Evolutionary conservation across 2,888 invertebrate genomes (phyloP).

Genomic region (Patella ulyssiponensis): DNA sequence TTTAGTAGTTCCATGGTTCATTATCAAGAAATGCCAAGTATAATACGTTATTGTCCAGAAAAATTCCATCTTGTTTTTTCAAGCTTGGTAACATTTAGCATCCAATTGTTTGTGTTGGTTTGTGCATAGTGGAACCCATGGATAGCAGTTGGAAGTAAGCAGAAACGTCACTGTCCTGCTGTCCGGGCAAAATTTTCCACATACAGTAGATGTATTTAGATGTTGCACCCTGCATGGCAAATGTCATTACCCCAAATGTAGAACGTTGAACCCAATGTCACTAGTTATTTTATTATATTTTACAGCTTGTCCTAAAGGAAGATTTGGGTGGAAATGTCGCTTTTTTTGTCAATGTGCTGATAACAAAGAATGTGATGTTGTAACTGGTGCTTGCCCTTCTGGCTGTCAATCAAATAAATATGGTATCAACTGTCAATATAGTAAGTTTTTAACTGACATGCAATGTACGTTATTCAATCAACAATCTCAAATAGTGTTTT

Average conservation of each 20-base stretch:
- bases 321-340: slow-evolving; percentile 43
- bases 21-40: too few species aligned
- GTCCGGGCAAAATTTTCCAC: too few species aligned
- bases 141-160: too few species aligned
- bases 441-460: slow-evolving; percentile 26
- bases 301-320: slow-evolving; percentile 72
- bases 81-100: too few species aligned
- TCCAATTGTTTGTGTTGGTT: too few species aligned
- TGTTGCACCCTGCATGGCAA: not conserved
- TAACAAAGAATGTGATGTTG: slow-evolving; percentile 28
- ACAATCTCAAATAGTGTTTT: too few species aligned
- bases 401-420: slow-evolving; percentile 37
- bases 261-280: not conserved
- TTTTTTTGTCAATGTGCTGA: slow-evolving; percentile 30
- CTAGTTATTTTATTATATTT: slow-evolving; percentile 4
- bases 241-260: not conserved
- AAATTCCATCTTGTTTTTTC: too few species aligned
- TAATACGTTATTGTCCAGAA: too few species aligned
- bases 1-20: too few species aligned
- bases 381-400: slow-evolving; percentile 27
- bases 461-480: not conserved
- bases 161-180: too few species aligned
- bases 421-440: slow-evolving; percentile 36
- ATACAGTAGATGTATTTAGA: too few species aligned
- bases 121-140: too few species aligned